Base-by-base conservation (phyloP, 2,113 vertebrate species). In the Oreocharis arfaki region DNA sequence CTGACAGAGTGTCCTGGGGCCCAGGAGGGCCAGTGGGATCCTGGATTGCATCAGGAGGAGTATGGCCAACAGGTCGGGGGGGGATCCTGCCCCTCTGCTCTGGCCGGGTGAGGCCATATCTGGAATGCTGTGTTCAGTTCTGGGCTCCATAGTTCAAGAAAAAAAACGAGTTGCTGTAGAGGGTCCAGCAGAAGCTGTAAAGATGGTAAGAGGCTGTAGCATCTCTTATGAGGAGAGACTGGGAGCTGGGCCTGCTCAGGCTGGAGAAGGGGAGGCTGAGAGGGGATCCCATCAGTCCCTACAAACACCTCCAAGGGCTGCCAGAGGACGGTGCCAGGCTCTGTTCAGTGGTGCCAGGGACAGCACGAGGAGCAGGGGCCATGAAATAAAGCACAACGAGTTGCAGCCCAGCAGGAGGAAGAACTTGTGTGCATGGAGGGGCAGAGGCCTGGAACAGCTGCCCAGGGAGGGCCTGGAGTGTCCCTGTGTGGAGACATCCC, bases 381-480 rank as follows among this genome's bases (percentile, higher is more conserved):
- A 27, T 17, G 2, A 47, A 68, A 46, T 33, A 6, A 39, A 33
- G 3, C 27, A 10, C 8, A 6, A 2, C 1, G 5, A 47, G 21
- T 3, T 26, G 5, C 4, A 47, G 1, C 20, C 3, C 49, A 26
- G 1, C 52, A 26, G 3, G 22, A 39, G 42, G n/a, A 46, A 57
- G 22, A 81, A 21, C 28, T 56, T 47, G 9, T n/a, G 13, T 33
- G 3, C n/a, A 3, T 3, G 28, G 27, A 47, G 42, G n/a, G 52
- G n/a, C 52, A 47, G 63, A 26, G n/a, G 8, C 24, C 46, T 57
- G 52, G 11, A 33, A 11, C 28, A 49, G 52, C 52, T 68, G 78
- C 52, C 52, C 42, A 39, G 17, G n/a, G 23, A 16, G n/a, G 41
- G 14, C 17, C 8, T 27, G n/a, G 28, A 55, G 9, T 47, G 3